Base-by-base conservation (phyloP, 2,888 invertebrate species). In the Bruchidius siliquastri region DNA sequence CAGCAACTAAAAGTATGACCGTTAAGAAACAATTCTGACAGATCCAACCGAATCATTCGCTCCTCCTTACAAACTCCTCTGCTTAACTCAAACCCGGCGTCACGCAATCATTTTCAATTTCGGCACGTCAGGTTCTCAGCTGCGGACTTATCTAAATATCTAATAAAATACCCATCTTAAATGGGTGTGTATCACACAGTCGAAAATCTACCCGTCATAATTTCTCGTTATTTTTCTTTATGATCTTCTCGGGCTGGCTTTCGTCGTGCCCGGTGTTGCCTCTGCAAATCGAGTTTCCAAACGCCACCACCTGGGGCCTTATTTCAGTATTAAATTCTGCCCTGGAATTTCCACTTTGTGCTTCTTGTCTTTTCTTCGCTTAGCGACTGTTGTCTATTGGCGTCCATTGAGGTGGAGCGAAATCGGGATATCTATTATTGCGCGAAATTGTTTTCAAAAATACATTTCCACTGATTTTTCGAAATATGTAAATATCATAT, bases 91-190 rank as follows among this genome's bases (percentile, higher is more conserved):
- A 8, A 49, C 18, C 73, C 49, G 18, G 1, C 49, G 49, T 80
- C 80, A 80, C 80, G 84, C 83, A 84, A 85, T 85, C 83, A 84
- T 84, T 85, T 84, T 85, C 85, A 85, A 85, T 85, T 85, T 85
- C 80, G 80, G 49, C 77, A 80, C 78, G 80, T 75, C 78, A 74
- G 76, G 80, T 80, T 78, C 81, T 79, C 84, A 84, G 83, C 83
- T 84, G 84, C 82, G 78, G 81, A 75, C 75, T 75, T 76, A 80
- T 81, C 82, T 83, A 83, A 83, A 83, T 82, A 82, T 80, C 82
- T 80, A 83, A 84, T 85, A 84, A 84, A 85, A 82, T 80, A 81
- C 79, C 79, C 79, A 79, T 77, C 78, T 72, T 75, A 80, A 79
- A 68, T 67, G 26, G 68, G 49, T 79, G 76, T 76, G 76, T 76